Percentiles rank a stretch among this genome's conserved stretches.
phyloP scores from a whole-genome alignment of 2,113 vertebrate species.

The Salminus brasiliensis region DNA sequence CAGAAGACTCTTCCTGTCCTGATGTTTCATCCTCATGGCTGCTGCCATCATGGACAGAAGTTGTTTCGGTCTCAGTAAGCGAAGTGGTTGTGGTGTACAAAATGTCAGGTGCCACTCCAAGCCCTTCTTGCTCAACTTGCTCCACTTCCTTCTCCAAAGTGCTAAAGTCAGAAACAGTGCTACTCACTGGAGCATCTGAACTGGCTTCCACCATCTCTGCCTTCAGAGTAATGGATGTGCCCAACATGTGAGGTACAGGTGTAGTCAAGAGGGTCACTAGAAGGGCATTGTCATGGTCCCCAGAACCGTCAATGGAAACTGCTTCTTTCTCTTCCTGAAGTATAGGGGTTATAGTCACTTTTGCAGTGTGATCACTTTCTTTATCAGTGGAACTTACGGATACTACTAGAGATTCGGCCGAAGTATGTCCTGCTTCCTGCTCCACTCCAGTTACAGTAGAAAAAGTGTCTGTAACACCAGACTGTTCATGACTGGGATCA shows the following conservation, averaged over 20 bases:
- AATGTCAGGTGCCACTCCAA: conserved; percentile 42
- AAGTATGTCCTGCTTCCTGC: conserved; percentile 31
- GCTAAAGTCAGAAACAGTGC: conserved; percentile 31
- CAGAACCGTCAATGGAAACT: conserved; percentile 37
- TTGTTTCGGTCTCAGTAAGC: conserved; percentile 25
- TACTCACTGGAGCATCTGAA: conserved; percentile 47
- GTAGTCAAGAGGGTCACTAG: conserved; percentile 49
- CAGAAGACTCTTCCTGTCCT: conserved; percentile 35
- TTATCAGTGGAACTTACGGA: conserved; percentile 25
- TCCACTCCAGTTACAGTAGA: not conserved
- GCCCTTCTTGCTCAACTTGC: conserved; percentile 47
- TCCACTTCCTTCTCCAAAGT: conserved; percentile 44
- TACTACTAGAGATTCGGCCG: conserved; percentile 39
- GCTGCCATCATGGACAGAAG: not conserved
- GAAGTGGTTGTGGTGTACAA: conserved; percentile 41
- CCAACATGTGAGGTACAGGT: conserved; percentile 32
- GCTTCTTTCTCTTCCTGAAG: conserved; percentile 20
- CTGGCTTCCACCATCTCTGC: conserved; percentile 49
- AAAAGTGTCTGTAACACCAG: conserved; percentile 7
- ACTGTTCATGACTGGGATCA: conserved; percentile 31
- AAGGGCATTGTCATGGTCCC: conserved; percentile 32
- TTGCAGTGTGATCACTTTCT: conserved; percentile 22
- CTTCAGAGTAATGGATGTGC: conserved; percentile 24
- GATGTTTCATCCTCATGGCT: conserved; percentile 22
- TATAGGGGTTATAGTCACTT: conserved; percentile 17